phyloP scores from a whole-genome alignment of 2,888 invertebrate genomes.

The Lasius platythorax region DNA sequence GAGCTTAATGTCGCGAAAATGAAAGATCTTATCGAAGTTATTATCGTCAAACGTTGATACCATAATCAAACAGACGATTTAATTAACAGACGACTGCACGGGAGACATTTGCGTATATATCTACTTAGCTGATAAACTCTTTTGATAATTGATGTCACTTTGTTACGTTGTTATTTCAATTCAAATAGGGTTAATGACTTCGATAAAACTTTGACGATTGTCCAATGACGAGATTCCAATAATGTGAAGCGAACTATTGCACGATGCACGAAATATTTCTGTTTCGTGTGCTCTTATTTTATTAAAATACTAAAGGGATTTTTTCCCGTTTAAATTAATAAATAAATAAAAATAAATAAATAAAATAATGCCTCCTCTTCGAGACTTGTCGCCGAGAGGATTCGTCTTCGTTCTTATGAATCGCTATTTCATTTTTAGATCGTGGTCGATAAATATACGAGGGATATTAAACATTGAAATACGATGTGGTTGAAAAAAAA shows the following conservation, averaged over 20 bases:
- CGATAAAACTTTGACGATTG: constrained; percentile 5
- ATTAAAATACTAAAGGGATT: background rate
- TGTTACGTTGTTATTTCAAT: background rate
- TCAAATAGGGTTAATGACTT: background rate
- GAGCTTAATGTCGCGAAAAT: background rate
- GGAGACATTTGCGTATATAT: background rate
- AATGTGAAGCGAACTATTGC: background rate
- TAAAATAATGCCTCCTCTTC: background rate
- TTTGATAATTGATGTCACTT: constrained; percentile 1
- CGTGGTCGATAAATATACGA: background rate
- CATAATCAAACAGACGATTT: background rate
- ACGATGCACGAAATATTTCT: background rate
- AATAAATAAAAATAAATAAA: no score
- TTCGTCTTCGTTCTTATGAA: background rate
- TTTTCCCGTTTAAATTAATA: no score
- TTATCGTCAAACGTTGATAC: background rate
- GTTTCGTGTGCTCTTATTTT: background rate
- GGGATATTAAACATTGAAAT: background rate
- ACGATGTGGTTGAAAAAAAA: background rate
- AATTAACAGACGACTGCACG: background rate
- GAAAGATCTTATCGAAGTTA: constrained; percentile 23
- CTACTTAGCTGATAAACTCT: background rate
- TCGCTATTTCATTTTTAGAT: background rate
- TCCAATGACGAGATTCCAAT: background rate
- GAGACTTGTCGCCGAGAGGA: background rate